phyloP scores from a whole-genome alignment of 1,140 invertebrate species.

The Asobara japonica region DNA sequence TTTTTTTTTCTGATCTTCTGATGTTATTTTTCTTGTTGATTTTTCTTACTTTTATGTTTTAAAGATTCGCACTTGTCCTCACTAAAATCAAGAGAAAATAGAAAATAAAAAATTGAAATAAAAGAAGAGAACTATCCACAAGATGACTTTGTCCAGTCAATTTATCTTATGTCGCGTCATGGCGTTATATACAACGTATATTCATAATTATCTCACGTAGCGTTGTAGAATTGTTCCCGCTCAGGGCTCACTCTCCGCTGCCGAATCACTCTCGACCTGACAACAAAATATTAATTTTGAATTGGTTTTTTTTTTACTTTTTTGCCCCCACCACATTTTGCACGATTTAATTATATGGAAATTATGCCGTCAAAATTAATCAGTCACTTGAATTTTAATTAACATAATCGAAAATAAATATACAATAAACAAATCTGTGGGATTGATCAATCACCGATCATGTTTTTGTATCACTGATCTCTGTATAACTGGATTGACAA shows the following conservation, averaged over 20 bases:
- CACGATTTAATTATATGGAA: background rate
- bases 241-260: constrained; percentile 16
- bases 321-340: background rate
- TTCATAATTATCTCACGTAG: constrained; percentile 14
- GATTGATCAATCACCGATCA: too few species aligned
- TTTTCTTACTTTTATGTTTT: background rate
- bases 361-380: background rate
- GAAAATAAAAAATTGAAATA: background rate
- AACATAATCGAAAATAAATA: too few species aligned
- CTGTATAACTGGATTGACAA: too few species aligned
- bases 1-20: constrained; percentile 19
- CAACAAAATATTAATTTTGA: constrained; percentile 21
- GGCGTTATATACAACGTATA: constrained; percentile 12
- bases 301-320: background rate
- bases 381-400: too few species aligned
- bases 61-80: background rate
- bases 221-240: constrained; percentile 11
- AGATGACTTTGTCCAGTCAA: background rate
- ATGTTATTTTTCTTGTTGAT: background rate
- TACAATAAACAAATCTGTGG: too few species aligned
- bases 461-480: too few species aligned
- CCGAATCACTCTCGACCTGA: constrained; percentile 21
- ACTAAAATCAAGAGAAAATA: background rate
- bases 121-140: background rate
- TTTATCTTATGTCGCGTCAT: background rate